These are phyloP conservation scores for Perca flavescens DNA, from an alignment of 2,113 vertebrate species.

Conservation along the genomic window DNA sequence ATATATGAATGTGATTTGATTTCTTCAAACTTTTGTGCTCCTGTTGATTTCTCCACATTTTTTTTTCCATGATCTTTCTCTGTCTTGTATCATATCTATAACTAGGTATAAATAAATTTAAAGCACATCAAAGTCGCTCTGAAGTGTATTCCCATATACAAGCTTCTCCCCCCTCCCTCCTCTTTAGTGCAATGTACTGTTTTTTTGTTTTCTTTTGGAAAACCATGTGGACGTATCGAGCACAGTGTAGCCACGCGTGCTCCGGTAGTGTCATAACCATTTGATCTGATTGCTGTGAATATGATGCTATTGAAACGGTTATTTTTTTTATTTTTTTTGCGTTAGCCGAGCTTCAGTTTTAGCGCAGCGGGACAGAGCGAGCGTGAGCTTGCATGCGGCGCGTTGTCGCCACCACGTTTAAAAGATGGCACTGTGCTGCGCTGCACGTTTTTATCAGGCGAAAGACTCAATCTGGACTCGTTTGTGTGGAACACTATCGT, in stretches of 20 bases:
- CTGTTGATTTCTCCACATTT: conserved; percentile 55
- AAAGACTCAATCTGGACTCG: conserved; percentile 24
- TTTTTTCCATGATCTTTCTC: conserved; percentile 32
- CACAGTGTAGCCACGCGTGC: conserved; percentile 22
- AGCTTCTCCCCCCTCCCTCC: conserved; percentile 28
- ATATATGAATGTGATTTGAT: conserved; percentile 80
- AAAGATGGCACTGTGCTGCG: conserved; percentile 13
- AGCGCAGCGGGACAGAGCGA: background rate
- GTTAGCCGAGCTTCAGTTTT: conserved; percentile 28
- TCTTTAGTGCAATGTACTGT: conserved; percentile 76
- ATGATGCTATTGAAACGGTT: conserved; percentile 25
- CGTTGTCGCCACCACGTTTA: background rate
- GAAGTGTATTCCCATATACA: conserved; percentile 57
- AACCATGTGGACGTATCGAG: conserved; percentile 61
- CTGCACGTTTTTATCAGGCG: conserved; percentile 38
- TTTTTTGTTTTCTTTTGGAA: conserved; percentile 9
- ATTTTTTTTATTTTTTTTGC: background rate
- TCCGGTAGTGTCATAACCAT: conserved; percentile 30
- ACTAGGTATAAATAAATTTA: conserved; percentile 55
- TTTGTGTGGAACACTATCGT: conserved; percentile 38
- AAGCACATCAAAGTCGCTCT: conserved; percentile 74
- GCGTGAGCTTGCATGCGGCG: conserved; percentile 19
- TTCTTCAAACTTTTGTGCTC: conserved; percentile 42
- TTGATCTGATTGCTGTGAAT: conserved; percentile 64
- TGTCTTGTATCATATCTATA: conserved; percentile 56